Evolutionary conservation across 2,113 vertebrate genomes (phyloP).

Genomic region (Ammospiza caudacuta): DNA sequence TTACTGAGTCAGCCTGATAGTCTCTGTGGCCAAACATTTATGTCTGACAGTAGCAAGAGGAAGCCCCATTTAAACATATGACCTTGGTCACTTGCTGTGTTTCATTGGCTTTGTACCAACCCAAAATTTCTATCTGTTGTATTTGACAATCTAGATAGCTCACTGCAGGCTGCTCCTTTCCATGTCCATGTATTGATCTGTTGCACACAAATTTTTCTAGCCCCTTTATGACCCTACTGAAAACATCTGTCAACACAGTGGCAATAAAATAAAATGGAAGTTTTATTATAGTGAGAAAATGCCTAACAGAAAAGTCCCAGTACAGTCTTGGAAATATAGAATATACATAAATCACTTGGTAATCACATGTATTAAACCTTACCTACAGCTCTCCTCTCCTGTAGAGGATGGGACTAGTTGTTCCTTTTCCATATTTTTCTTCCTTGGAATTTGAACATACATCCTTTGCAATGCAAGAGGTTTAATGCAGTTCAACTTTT

Average conservation of each 20-base stretch:
- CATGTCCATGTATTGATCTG: neutral
- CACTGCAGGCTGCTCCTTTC: neutral
- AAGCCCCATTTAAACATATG: neutral
- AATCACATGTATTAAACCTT: neutral
- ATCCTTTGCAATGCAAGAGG: neutral
- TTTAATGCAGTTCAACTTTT: neutral
- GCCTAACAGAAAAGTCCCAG: neutral
- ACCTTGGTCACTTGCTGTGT: neutral
- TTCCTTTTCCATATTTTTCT: neutral
- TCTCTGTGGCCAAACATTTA: neutral
- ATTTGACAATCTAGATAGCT: neutral
- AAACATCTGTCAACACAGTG: neutral
- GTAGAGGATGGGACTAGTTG: neutral
- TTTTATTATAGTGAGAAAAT: neutral
- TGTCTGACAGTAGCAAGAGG: neutral
- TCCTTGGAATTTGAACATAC: neutral
- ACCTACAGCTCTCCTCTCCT: neutral
- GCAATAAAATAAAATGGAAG: neutral
- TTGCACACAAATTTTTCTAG: neutral
- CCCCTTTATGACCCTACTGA: neutral
- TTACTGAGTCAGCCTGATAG: neutral
- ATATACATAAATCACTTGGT: neutral
- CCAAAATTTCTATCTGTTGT: neutral
- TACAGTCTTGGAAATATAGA: neutral
- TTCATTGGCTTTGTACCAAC: neutral